Conservation (phyloP, 1,140 invertebrate species). For the Drosophila guanche region DNA sequence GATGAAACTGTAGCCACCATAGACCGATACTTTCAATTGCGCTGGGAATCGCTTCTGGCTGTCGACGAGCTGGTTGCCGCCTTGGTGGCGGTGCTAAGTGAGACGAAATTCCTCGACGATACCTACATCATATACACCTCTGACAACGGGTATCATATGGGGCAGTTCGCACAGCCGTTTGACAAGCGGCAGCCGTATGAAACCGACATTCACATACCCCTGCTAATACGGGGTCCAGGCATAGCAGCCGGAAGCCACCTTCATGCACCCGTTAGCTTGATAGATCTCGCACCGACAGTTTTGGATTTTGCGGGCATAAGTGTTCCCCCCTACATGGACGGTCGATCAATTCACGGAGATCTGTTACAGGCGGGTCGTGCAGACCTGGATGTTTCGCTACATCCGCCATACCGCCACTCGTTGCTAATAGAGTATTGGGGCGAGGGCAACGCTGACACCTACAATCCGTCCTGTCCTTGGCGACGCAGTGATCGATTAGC, state of each 20-base stretch:
- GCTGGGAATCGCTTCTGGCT: conserved; percentile 91
- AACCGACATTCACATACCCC: conserved; percentile 92
- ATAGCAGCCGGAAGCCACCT: conserved; percentile 84
- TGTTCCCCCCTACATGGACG: conserved; percentile 84
- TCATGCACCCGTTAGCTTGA: conserved; percentile 87
- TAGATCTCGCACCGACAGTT: conserved; percentile 93
- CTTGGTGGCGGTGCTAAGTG: conserved; percentile 86
- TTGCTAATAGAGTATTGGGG: conserved; percentile 92
- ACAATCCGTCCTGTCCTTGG: conserved; percentile 85
- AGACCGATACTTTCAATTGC: conserved; percentile 88
- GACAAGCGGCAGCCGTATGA: conserved; percentile 96
- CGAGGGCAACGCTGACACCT: conserved; percentile 86
- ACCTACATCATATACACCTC: conserved; percentile 94
- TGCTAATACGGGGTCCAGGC: conserved; percentile 91
- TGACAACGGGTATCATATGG: conserved; percentile 95
- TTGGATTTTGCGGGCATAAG: conserved; percentile 86
- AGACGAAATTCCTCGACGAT: conserved; percentile 86
- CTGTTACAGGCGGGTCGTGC: conserved; percentile 15
- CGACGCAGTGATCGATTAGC: conserved; percentile 85
- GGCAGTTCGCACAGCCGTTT: conserved; percentile 92
- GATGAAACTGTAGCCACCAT: conserved; percentile 85
- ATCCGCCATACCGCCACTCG: conserved; percentile 82
- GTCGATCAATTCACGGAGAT: conserved; percentile 85
- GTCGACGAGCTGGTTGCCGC: conserved; percentile 93
- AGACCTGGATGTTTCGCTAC: conserved; percentile 4